Evolutionary conservation across 2,113 vertebrate species (phyloP).

Genomic region (Pavo muticus): DNA sequence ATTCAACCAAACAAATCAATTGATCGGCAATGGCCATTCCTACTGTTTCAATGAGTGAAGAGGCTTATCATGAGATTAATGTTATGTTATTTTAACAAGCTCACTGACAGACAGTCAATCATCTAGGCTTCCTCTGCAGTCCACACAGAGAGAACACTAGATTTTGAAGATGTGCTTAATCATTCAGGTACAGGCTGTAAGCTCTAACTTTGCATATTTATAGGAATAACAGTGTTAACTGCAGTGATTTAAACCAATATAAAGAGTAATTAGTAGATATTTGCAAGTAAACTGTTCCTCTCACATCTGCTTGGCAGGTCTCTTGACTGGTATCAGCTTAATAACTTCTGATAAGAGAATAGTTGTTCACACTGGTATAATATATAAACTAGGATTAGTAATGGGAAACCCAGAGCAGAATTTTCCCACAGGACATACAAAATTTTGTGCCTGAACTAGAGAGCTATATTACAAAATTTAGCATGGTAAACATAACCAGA

Average conservation of each 20-base stretch:
- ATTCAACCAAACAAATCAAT: not conserved
- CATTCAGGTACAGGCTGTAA: not conserved
- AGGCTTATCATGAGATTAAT: not conserved
- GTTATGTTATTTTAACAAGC: not conserved
- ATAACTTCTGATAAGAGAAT: not conserved
- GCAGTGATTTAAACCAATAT: not conserved
- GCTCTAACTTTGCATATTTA: not conserved
- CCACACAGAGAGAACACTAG: not conserved
- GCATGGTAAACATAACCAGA: not conserved
- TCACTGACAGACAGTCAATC: not conserved
- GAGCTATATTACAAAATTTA: not conserved
- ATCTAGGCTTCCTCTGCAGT: not conserved
- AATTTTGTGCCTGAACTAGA: not conserved
- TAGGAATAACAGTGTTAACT: not conserved
- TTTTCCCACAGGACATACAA: not conserved
- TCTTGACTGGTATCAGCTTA: rapidly evolving
- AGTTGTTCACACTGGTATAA: not conserved
- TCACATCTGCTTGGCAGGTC: not conserved
- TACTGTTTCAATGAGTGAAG: not conserved
- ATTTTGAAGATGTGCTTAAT: not conserved
- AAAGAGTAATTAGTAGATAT: not conserved
- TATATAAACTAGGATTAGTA: not conserved
- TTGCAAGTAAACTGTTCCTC: not conserved
- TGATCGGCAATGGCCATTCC: not conserved
- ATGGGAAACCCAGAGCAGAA: not conserved